Conservation (phyloP, 2,888 invertebrate species). For the Acrobasis repandana region DNA sequence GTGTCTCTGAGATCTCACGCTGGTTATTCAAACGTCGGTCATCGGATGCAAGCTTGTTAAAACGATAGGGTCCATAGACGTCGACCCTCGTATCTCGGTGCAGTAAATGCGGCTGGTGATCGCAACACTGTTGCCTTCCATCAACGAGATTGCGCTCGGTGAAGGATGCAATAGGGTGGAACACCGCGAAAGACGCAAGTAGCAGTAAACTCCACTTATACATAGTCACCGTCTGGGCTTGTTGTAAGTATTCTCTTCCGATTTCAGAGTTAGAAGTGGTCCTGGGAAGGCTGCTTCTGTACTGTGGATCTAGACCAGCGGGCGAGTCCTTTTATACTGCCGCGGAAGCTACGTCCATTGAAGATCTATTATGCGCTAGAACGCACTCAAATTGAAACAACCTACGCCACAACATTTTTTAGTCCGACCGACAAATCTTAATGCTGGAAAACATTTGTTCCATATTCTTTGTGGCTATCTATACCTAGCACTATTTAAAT, state of each 20-base stretch:
- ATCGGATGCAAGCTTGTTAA: constrained; percentile 34
- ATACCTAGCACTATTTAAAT: no score
- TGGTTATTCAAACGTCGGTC: constrained; percentile 32
- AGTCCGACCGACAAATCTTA: constrained; percentile 36
- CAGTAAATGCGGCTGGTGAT: constrained; percentile 42
- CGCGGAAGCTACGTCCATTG: constrained; percentile 46
- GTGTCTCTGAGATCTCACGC: constrained; percentile 38
- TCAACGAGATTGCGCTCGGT: constrained; percentile 63
- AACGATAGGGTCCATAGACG: constrained; percentile 39
- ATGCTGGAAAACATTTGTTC: constrained; percentile 31
- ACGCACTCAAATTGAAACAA: constrained; percentile 74
- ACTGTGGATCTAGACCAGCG: constrained; percentile 50
- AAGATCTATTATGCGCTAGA: constrained; percentile 74
- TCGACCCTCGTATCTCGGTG: constrained; percentile 43
- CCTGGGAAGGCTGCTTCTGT: constrained; percentile 61
- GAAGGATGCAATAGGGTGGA: constrained; percentile 64
- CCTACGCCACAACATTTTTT: constrained; percentile 48
- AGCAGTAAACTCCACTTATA: constrained; percentile 77
- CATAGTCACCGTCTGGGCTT: constrained; percentile 71
- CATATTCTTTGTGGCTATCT: no score
- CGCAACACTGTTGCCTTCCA: constrained; percentile 67
- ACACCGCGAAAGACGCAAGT: constrained; percentile 67
- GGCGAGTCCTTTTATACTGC: constrained; percentile 59
- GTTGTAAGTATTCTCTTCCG: constrained; percentile 43
- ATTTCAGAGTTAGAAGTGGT: constrained; percentile 51